Conservation (phyloP, 2,797 vertebrate species). For the Sardinella longiceps region DNA sequence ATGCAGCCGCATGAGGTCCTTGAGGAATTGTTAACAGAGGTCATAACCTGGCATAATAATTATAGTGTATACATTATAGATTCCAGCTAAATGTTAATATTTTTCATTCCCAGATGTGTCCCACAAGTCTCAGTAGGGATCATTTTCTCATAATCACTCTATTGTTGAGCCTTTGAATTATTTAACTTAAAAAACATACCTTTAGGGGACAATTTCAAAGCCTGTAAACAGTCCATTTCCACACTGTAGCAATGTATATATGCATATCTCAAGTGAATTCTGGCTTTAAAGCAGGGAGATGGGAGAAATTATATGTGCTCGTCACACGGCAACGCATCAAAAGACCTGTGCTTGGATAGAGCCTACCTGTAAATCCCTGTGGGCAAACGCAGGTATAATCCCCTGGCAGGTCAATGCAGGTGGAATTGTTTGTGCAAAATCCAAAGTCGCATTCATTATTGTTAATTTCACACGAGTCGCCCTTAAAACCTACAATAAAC, state of each 20-base stretch:
- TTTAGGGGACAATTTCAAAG: not conserved
- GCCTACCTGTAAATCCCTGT: conserved; percentile 74
- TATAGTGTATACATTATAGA: not conserved
- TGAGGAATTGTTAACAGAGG: not conserved
- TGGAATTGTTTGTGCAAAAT: conserved; percentile 79
- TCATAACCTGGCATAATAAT: not conserved
- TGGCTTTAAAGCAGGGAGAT: conserved; percentile 12
- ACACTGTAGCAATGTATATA: not conserved
- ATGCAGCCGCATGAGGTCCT: not conserved
- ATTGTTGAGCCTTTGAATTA: not conserved
- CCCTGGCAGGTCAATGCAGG: conserved; percentile 75
- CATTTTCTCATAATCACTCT: not conserved
- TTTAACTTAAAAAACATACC: conserved; percentile 11
- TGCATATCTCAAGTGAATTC: not conserved
- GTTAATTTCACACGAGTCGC: conserved; percentile 78
- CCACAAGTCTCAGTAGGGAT: not conserved
- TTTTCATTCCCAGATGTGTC: not conserved
- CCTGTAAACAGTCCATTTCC: not conserved
- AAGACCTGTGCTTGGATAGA: conserved; percentile 24
- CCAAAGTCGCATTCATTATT: conserved; percentile 75
- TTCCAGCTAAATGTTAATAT: not conserved
- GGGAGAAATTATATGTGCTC: not conserved
- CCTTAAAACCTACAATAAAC: conserved; percentile 68
- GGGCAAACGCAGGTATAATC: conserved; percentile 77
- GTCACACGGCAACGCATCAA: not conserved